Evolutionary conservation across 2,888 invertebrate genomes (phyloP), one percentile per base, ranked within the genome.

Genomic region (Drosophila ezoana): DNA sequence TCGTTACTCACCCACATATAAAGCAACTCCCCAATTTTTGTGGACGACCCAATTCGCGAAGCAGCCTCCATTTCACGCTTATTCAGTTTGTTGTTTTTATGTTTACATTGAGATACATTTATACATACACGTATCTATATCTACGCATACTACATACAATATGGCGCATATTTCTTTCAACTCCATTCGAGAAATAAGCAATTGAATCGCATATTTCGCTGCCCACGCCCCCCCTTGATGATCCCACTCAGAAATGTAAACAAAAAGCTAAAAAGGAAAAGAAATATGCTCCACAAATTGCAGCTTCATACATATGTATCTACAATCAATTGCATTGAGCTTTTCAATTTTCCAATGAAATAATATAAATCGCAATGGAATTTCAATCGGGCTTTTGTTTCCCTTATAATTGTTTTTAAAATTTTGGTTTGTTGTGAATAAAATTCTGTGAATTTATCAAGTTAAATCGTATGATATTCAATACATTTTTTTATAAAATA

Each of bases 121-220:
- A 23, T 38, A 20, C 40, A 13, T 51, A 13, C 3, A 10, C 11
- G 2, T 18, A 10, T 16, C 23, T 69, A 56, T 18, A 10, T 16
- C 23, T 69, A 56, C 64, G 66, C 63, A 60, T 63, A 67, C 58
- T 38, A 14, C 41, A 40, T 11, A 37, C 43, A 47, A 32, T 32
- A 28, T 40, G 37, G 28, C 47, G 61, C 44, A 82, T 73, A 83
- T 78, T 64, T 86, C 78, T 78, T 58, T 81, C 81, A 83, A 76
- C 79, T 81, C 59, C 58, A 53, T 60, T 62, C 47, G 53, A 37
- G 38, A 28, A 20, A 58, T 47, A 49, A 59, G 60, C 60, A 72
- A 72, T 75, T 53, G 45, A 54, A 61, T 37, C 40, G 28, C 52
- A 56, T 48, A 35, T 54, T 54, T 54, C 45, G 20, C 14, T 14